phyloP scores from a whole-genome alignment of 2,888 invertebrate genomes.

The Latheticus oryzae region DNA sequence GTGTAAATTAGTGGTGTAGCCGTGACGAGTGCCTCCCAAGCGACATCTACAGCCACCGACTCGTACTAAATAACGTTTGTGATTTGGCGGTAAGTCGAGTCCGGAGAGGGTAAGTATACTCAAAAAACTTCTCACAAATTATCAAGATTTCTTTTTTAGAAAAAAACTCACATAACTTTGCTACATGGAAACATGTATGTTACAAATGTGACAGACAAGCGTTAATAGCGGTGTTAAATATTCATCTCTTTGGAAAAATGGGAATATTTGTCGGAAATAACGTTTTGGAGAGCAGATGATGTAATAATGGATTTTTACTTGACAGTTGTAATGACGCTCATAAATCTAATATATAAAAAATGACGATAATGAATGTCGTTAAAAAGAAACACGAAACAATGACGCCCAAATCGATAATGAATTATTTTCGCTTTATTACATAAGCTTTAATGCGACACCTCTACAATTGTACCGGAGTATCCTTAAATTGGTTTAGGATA shows the following conservation, averaged over 20 bases:
- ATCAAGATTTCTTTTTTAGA: too few relatives aligned
- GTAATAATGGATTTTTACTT: slow-evolving; percentile 14
- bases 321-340: slow-evolving; percentile 9
- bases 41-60: slow-evolving; percentile 54
- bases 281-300: slow-evolving; percentile 7
- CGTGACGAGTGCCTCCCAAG: slow-evolving; percentile 60
- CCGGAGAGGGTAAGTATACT: slow-evolving; percentile 10
- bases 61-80: slow-evolving; percentile 59
- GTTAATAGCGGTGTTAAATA: slow-evolving; percentile 7
- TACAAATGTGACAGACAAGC: too few relatives aligned
- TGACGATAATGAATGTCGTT: slow-evolving; percentile 11
- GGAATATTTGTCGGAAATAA: slow-evolving; percentile 2
- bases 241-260: slow-evolving; percentile 5
- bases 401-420: slow-evolving; percentile 13
- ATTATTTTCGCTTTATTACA: slow-evolving; percentile 8
- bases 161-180: slow-evolving; percentile 3
- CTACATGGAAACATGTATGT: too few relatives aligned
- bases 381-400: slow-evolving; percentile 19
- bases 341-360: slow-evolving; percentile 17
- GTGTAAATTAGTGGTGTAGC: slow-evolving; percentile 58
- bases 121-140: slow-evolving; percentile 1
- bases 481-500: slow-evolving; percentile 1
- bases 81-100: slow-evolving; percentile 42
- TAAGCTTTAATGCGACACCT: not conserved
- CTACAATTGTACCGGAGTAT: slow-evolving; percentile 5